Base-by-base conservation (phyloP, 2,888 invertebrate species). In the Eilema sororculum region DNA sequence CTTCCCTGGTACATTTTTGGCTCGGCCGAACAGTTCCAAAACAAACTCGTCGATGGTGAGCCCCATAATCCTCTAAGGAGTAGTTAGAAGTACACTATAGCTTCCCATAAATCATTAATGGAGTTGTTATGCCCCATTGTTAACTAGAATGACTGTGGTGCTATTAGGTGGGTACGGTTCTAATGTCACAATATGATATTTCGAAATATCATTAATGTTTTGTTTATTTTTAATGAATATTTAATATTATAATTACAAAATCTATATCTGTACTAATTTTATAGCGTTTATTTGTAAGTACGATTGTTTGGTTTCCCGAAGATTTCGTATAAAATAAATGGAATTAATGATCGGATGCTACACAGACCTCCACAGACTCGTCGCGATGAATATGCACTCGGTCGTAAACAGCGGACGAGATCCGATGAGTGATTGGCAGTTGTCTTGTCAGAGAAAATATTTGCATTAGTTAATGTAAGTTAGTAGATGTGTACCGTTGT, bases 371-470 rank as follows among this genome's bases (percentile, higher is more conserved):
- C 52, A 52, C 52, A n/a, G 52, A 52, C n/a, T n/a, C 20, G n/a
- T 22, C 69, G 37, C 69, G 59, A 73, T 80, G 81, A 81, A 81
- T 80, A 81, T 80, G 81, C 79, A 80, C 68, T 41, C 71, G 30
- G 41, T 67, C 71, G 68, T 68, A 69, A 52, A 68, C 71, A 56
- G 52, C 28, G 28, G 37, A 30, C 60, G 65, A 25, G 41, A 41
- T 16, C 20, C 69, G 67, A 41, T 57, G 75, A 74, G 69, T 73
- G 65, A 74, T 71, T 67, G 67, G 74, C 12, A 8, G 13, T 58
- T 25, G 52, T 61, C 69, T 58, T 25, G 57, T 59, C 69, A 64
- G 22, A 59, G 25, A 28, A 20, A 33, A 25, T 12, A 24, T 70
- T 73, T 72, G n/a, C 9, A 52, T 52, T 52, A 52, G 52, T n/a